phyloP scores from a whole-genome alignment of 2,888 invertebrate genomes.

The Drosophila anceps region DNA sequence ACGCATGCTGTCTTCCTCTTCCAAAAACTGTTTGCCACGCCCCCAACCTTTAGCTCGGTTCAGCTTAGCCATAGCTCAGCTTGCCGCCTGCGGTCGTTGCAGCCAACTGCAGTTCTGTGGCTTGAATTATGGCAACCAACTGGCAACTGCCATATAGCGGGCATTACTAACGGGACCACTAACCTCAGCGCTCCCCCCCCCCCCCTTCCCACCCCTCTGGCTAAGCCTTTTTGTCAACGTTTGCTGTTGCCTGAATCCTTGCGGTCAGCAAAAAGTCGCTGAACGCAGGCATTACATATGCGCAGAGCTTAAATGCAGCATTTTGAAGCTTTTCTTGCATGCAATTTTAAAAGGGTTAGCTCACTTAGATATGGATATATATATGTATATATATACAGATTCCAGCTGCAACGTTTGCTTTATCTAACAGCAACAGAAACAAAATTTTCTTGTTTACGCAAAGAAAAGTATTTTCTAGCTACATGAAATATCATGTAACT shows the following conservation, averaged over 20 bases:
- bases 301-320: constrained; percentile 15
- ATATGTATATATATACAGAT: not conserved
- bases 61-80: constrained; percentile 53
- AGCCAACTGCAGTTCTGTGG: constrained; percentile 58
- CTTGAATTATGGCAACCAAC: constrained; percentile 67
- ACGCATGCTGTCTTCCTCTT: constrained; percentile 6
- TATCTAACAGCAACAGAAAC: not conserved
- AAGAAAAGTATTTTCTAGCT: not conserved
- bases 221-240: constrained; percentile 41
- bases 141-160: constrained; percentile 32
- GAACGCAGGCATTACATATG: constrained; percentile 1
- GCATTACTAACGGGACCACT: not conserved
- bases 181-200: not conserved
- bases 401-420: not conserved
- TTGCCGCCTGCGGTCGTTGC: constrained; percentile 55
- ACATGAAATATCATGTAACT: not conserved
- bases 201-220: not conserved
- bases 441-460: not conserved
- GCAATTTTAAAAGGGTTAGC: not conserved
- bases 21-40: not conserved
- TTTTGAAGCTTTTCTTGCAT: not conserved
- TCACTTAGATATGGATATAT: not conserved
- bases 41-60: not conserved
- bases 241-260: constrained; percentile 11
- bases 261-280: constrained; percentile 23